phyloP scores from a whole-genome alignment of 1,140 invertebrate genomes.

The Solenopsis invicta region DNA sequence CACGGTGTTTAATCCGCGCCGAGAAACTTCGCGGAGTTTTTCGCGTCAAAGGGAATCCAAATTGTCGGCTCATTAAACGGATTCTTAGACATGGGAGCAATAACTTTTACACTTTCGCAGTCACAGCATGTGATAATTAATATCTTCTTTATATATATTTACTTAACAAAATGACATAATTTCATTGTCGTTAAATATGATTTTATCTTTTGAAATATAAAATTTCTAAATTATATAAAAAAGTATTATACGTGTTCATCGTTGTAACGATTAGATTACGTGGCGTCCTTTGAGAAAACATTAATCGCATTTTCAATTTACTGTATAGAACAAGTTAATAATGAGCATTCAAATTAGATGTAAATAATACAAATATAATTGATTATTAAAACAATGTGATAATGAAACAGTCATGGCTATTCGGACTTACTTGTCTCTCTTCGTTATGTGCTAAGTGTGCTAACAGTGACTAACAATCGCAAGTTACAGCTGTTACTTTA shows the following conservation, averaged over 20 bases:
- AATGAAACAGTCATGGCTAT: too few relatives aligned
- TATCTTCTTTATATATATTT: neutral
- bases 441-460: too few relatives aligned
- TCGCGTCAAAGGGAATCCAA: neutral
- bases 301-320: neutral
- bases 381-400: too few relatives aligned
- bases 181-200: neutral
- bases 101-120: neutral
- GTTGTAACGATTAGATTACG: too few relatives aligned
- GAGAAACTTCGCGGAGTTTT: slow-evolving; percentile 28
- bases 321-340: too few relatives aligned
- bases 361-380: too few relatives aligned
- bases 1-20: slow-evolving; percentile 66
- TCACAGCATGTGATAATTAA: neutral
- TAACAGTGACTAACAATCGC: too few relatives aligned
- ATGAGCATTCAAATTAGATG: too few relatives aligned
- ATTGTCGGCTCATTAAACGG: neutral
- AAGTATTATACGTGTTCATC: neutral
- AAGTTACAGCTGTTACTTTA: too few relatives aligned
- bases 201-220: neutral
- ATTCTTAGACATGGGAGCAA: neutral
- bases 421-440: too few relatives aligned
- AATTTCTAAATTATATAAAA: neutral
- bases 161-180: neutral
- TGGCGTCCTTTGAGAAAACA: too few relatives aligned